Conservation (phyloP, 2,888 invertebrate species). For the Maniola hyperantus region DNA sequence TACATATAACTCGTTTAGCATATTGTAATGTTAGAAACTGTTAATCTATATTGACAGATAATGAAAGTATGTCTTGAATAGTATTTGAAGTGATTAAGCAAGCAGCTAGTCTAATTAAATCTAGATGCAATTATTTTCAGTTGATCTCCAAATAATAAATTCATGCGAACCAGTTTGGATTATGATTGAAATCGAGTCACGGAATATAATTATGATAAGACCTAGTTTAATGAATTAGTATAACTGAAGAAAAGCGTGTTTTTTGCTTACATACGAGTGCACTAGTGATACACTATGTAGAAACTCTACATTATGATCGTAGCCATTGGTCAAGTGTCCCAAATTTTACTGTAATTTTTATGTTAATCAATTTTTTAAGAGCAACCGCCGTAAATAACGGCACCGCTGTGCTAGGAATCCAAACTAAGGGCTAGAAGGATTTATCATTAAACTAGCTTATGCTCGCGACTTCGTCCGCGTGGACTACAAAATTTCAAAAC, state of each 20-base stretch:
- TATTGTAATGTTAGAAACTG: not conserved
- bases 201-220: too few species aligned
- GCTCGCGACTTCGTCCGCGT: too few species aligned
- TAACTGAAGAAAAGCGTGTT: not conserved
- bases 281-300: not conserved
- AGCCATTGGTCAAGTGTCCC: not conserved
- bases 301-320: not conserved
- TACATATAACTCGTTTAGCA: not conserved
- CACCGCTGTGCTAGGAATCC: not conserved
- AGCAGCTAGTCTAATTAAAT: not conserved
- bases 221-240: not conserved
- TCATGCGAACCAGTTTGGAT: not conserved
- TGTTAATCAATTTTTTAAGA: not conserved
- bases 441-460: not conserved
- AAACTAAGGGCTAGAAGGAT: not conserved
- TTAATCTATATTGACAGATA: not conserved
- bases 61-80: constrained; percentile 6
- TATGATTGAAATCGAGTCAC: not conserved
- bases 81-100: not conserved
- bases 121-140: not conserved
- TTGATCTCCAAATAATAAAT: not conserved
- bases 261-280: not conserved
- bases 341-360: not conserved
- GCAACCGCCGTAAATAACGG: not conserved
- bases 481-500: too few species aligned